Conservation (phyloP, 2,797 vertebrate genomes). For the Thunnus albacares region DNA sequence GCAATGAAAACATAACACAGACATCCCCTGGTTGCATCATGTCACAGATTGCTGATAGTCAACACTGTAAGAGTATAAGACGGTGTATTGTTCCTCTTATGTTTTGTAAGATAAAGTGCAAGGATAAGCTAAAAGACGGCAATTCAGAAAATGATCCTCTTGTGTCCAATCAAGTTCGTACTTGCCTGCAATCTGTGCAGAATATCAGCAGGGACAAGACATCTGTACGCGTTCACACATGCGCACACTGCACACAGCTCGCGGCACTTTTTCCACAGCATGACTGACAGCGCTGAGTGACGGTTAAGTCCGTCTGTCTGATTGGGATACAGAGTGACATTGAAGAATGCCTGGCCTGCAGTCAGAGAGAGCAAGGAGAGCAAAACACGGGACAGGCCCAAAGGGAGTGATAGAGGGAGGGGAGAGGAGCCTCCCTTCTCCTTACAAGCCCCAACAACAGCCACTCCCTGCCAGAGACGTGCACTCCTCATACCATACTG, state of each 20-base stretch:
- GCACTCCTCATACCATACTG: slow-evolving; percentile 46
- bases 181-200: slow-evolving; percentile 30
- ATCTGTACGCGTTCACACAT: not conserved
- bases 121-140: slow-evolving; percentile 7
- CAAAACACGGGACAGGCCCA: slow-evolving; percentile 59
- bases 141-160: slow-evolving; percentile 25
- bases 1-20: not conserved
- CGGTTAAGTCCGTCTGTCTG: slow-evolving; percentile 34
- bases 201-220: not conserved
- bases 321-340: slow-evolving; percentile 58
- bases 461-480: slow-evolving; percentile 63
- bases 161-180: slow-evolving; percentile 55
- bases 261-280: not conserved
- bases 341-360: slow-evolving; percentile 73
- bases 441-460: slow-evolving; percentile 72
- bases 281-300: slow-evolving; percentile 51
- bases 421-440: slow-evolving; percentile 65
- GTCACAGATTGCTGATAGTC: too few relatives aligned
- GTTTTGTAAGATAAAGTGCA: slow-evolving; percentile 16
- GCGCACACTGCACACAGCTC: not conserved
- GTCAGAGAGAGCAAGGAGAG: slow-evolving; percentile 57
- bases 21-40: not conserved
- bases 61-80: not conserved
- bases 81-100: slow-evolving; percentile 43
- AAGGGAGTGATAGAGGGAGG: slow-evolving; percentile 27